Base-by-base conservation (phyloP, 2,113 vertebrate genomes). In the Poeciliopsis occidentalis region DNA sequence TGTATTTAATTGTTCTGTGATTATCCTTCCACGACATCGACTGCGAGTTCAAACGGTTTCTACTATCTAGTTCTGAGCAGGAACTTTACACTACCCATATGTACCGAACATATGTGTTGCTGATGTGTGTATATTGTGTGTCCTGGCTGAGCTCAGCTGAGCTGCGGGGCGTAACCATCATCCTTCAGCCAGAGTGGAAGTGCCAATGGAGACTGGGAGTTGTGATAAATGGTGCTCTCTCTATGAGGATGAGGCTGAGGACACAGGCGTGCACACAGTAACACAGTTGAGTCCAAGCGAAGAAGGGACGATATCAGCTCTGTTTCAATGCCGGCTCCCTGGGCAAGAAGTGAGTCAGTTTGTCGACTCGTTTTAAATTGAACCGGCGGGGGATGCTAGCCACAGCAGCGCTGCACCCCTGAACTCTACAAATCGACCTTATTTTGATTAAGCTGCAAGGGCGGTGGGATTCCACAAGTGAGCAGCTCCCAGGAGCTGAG, bases 391-490 rank as follows among this genome's bases (percentile, higher is more conserved):
- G 68, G 75, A 67, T 51, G 39, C 31, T 74, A 76, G 76, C 69
- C 26, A 67, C 71, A 81, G 65, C 79, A 86, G 78, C 4, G 8
- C 64, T 70, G 72, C 70, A 77, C 77, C 81, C 69, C 39, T 78
- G 76, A 87, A 88, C 88, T 85, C 69, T 7, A 67, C 67, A 88
- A 83, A 85, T 88, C 73, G n/a, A 80, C 84, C 80, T 86, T 80
- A 75, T 85, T 85, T 80, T 83, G 78, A 84, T 87, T 80, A 81
- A 81, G 61, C 75, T 71, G 64, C 15, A 8, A 67, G 31, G 77
- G 76, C 13, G 37, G 67, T 30, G 72, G 51, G 75, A 73, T 67
- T 63, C 77, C 75, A 44, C 19, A 29, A 76, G 62, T 78, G 81
- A 85, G 73, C 79, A 73, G 64, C 77, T 90, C 83, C 81, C 81